phyloP scores from a whole-genome alignment of 2,797 vertebrate genomes.

The Nyctalus aviator region DNA sequence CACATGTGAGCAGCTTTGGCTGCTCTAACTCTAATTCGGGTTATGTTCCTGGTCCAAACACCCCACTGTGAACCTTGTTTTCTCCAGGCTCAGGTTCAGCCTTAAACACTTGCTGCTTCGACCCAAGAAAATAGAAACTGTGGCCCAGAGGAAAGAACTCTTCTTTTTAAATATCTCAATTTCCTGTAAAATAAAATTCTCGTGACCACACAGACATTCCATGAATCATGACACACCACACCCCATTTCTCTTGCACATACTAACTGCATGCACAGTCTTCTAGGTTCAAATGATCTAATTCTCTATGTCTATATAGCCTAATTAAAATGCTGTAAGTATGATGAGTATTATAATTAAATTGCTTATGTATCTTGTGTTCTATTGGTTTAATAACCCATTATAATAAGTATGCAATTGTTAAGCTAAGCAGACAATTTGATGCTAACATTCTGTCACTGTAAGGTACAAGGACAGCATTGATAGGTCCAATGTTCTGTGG shows the following conservation, averaged over 20 bases:
- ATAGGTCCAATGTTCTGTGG: not conserved
- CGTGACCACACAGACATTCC: not conserved
- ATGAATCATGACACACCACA: not conserved
- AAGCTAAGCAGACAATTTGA: not conserved
- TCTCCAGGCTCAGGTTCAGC: constrained; percentile 76
- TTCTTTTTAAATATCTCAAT: constrained; percentile 8
- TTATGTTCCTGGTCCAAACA: constrained; percentile 61
- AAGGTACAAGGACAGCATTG: not conserved
- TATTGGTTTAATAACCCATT: not conserved
- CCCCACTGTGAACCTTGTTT: constrained; percentile 76
- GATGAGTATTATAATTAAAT: not conserved
- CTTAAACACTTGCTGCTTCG: constrained; percentile 74
- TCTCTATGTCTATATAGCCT: not conserved
- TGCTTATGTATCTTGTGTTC: not conserved
- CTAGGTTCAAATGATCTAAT: not conserved
- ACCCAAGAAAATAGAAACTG: not conserved
- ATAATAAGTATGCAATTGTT: not conserved
- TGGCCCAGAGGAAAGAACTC: not conserved
- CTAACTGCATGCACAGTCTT: not conserved
- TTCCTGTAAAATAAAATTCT: constrained; percentile 38
- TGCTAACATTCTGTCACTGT: not conserved
- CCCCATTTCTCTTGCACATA: not conserved
- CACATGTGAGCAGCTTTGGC: constrained; percentile 38
- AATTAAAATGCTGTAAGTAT: not conserved
- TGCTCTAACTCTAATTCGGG: constrained; percentile 61